phyloP scores from a whole-genome alignment of 2,113 vertebrate genomes.

The Fregetta grallaria region DNA sequence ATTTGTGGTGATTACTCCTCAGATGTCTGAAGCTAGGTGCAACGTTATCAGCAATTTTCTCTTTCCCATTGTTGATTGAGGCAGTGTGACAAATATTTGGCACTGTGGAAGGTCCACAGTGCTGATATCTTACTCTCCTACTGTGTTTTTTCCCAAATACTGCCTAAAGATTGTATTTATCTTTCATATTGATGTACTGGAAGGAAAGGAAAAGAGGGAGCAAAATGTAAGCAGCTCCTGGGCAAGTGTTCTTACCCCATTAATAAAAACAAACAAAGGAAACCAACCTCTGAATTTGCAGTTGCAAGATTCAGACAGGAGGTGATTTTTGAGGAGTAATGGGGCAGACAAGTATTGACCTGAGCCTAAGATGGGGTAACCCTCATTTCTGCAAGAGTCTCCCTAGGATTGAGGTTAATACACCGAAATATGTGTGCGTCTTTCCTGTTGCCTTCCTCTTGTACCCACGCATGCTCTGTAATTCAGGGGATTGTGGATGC shows the following conservation, averaged over 20 bases:
- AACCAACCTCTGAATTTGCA: background rate
- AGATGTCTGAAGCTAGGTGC: background rate
- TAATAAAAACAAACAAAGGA: background rate
- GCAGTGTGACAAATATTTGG: background rate
- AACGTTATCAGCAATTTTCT: background rate
- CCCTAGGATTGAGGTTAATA: background rate
- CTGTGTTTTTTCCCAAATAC: background rate
- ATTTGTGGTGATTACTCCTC: background rate
- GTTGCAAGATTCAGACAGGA: background rate
- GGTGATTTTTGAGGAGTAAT: background rate
- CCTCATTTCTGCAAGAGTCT: background rate
- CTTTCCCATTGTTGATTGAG: background rate
- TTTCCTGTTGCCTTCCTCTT: background rate
- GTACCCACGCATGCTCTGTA: fast-evolving
- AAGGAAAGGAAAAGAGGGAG: background rate
- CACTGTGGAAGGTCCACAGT: background rate
- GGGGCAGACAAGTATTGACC: background rate
- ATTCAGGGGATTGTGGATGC: no score
- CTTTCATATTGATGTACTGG: background rate
- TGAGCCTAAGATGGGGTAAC: background rate
- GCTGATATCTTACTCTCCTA: background rate
- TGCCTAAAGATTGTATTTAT: background rate
- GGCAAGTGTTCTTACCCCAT: background rate
- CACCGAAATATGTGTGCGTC: fast-evolving
- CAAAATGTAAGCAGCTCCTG: background rate